Percentiles rank a stretch among this genome's conserved stretches.
Conservation (phyloP, 30 jellyfish, hydroid and myxozoan genomes). For the Sanderia malayensis region DNA sequence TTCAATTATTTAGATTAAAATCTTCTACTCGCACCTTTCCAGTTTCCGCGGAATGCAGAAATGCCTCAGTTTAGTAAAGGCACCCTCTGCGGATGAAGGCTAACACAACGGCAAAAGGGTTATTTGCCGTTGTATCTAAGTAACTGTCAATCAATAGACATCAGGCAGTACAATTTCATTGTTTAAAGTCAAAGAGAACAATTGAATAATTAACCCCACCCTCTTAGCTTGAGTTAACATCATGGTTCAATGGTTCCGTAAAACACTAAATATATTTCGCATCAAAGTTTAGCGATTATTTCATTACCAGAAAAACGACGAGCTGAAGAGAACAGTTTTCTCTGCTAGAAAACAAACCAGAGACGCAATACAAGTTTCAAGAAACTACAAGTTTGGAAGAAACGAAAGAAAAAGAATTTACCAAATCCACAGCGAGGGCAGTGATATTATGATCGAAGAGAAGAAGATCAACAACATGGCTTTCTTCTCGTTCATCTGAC, state of each 20-base stretch:
- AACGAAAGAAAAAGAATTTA: slow-evolving; percentile 15
- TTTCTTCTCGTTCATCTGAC: neutral
- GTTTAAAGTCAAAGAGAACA: slow-evolving; percentile 15
- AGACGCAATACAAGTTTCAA: too few species aligned
- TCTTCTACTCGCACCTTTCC: too few species aligned
- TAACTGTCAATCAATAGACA: neutral
- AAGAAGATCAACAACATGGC: neutral
- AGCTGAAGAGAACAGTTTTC: neutral
- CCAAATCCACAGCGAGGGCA: slow-evolving; percentile 81
- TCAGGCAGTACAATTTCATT: neutral
- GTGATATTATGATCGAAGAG: slow-evolving; percentile 15
- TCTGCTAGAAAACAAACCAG: too few species aligned
- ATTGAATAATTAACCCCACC: slow-evolving; percentile 64
- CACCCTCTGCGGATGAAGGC: too few species aligned
- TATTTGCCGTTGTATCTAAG: too few species aligned
- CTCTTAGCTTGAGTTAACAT: slow-evolving; percentile 56
- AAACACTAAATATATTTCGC: too few species aligned
- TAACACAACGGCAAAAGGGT: too few species aligned
- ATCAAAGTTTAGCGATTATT: neutral
- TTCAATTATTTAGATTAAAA: too few species aligned
- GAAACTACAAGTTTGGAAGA: slow-evolving; percentile 33
- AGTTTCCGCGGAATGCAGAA: too few species aligned
- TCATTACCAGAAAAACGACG: neutral
- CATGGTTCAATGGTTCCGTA: too few species aligned
- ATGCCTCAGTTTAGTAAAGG: too few species aligned